phyloP scores from a whole-genome alignment of 2,797 vertebrate genomes.

The Etheostoma perlongum region DNA sequence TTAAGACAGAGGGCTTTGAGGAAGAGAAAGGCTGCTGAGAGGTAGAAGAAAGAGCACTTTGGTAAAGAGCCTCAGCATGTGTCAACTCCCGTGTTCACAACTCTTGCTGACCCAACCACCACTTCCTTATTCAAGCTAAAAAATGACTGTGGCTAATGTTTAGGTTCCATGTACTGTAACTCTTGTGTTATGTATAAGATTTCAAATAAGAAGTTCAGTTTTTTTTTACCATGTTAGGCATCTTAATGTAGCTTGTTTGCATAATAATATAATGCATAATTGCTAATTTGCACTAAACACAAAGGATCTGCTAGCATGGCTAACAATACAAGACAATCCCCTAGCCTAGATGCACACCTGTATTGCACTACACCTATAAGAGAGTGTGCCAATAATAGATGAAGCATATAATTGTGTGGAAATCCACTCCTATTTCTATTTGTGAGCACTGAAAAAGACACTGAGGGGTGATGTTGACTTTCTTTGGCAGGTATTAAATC shows the following conservation, averaged over 20 bases:
- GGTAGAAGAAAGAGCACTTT: conserved; percentile 33
- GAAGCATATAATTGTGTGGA: background rate
- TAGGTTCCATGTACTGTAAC: background rate
- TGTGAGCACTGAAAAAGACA: conserved; percentile 5
- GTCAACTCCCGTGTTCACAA: background rate
- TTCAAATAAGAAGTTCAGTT: no score
- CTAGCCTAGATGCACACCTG: conserved; percentile 1
- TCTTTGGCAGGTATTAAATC: conserved; percentile 28
- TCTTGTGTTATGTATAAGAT: background rate
- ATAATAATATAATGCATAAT: background rate
- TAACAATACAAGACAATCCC: background rate
- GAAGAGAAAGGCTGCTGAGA: background rate
- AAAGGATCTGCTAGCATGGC: background rate
- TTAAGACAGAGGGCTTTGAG: background rate
- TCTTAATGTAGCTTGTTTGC: background rate
- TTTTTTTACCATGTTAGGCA: background rate
- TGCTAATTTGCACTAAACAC: background rate
- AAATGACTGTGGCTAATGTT: background rate
- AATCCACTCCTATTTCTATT: background rate
- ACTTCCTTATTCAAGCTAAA: background rate
- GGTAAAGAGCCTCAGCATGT: conserved; percentile 24
- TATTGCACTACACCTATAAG: conserved; percentile 25
- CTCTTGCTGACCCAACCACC: background rate
- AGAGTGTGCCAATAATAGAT: background rate
- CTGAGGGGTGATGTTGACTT: background rate